Percentiles rank a stretch among this genome's conserved stretches.
These are phyloP conservation scores for Onychomys arenicola DNA, from an alignment of 2,797 vertebrate genomes.

Conservation along the genomic window DNA sequence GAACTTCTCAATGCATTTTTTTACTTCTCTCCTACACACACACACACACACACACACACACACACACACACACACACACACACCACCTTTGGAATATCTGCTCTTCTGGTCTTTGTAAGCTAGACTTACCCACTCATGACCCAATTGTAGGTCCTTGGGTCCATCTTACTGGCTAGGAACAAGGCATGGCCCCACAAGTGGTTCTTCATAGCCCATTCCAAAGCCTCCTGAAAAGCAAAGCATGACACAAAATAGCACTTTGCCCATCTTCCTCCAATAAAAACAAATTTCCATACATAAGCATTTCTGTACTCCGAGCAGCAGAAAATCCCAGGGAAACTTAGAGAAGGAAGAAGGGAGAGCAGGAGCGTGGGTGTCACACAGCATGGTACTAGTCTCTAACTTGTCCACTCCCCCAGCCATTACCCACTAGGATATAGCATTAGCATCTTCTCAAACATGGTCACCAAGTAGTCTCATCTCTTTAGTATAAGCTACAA, in stretches of 20 bases:
- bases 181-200: conserved; percentile 96
- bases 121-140: conserved; percentile 92
- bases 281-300: fast-evolving
- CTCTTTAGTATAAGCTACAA: not conserved
- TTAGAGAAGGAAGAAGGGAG: fast-evolving
- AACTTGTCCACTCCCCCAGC: not conserved
- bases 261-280: not conserved
- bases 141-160: conserved; percentile 92
- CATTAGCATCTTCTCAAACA: not conserved
- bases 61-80: not conserved
- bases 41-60: not conserved
- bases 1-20: not conserved
- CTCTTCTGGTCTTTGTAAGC: too few species aligned
- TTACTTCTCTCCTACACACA: not conserved
- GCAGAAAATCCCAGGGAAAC: not conserved
- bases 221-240: conserved; percentile 90
- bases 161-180: conserved; percentile 97
- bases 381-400: not conserved
- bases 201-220: conserved; percentile 94
- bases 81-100: not conserved
- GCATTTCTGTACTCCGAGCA: fast-evolving
- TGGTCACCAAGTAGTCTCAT: not conserved
- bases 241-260: not conserved
- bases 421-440: not conserved
- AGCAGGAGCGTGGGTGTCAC: fast-evolving